These are phyloP conservation scores for Lycodopsis pacificus DNA, from an alignment of 2,797 vertebrate species.

Conservation along the genomic window DNA sequence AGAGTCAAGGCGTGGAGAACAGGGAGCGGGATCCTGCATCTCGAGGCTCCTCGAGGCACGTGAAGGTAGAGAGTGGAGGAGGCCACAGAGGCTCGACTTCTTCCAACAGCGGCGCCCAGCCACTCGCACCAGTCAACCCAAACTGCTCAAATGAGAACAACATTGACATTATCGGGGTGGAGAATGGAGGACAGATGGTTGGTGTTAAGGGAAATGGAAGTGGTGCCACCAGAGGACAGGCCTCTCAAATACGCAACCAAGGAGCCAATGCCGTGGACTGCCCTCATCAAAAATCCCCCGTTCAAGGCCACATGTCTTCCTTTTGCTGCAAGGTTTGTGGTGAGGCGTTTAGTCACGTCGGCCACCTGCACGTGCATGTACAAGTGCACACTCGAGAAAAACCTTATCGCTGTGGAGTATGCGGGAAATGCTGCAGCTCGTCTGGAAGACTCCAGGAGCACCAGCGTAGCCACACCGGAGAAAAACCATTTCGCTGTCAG, in stretches of 20 bases:
- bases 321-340: slow-evolving; percentile 84
- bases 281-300: slow-evolving; percentile 78
- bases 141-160: slow-evolving; percentile 84
- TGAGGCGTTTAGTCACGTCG: slow-evolving; percentile 79
- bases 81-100: slow-evolving; percentile 71
- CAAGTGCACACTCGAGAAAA: slow-evolving; percentile 84
- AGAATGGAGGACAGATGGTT: slow-evolving; percentile 79
- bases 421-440: slow-evolving; percentile 83
- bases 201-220: slow-evolving; percentile 69
- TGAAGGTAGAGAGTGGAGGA: slow-evolving; percentile 78
- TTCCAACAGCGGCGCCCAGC: slow-evolving; percentile 71
- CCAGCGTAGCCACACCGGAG: slow-evolving; percentile 82
- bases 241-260: slow-evolving; percentile 76
- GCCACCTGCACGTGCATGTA: slow-evolving; percentile 82
- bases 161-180: slow-evolving; percentile 80
- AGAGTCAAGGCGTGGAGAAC: slow-evolving; percentile 82
- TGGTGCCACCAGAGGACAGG: slow-evolving; percentile 71
- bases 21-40: slow-evolving; percentile 74
- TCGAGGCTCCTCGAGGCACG: slow-evolving; percentile 69
- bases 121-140: slow-evolving; percentile 80
- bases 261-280: slow-evolving; percentile 70
- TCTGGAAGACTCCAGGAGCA: slow-evolving; percentile 82
- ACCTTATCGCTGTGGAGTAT: slow-evolving; percentile 82
- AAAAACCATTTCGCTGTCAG: slow-evolving; percentile 83
- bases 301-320: slow-evolving; percentile 78